Base-by-base conservation (phyloP, 2,888 invertebrate genomes). In the Polydesmus complanatus region DNA sequence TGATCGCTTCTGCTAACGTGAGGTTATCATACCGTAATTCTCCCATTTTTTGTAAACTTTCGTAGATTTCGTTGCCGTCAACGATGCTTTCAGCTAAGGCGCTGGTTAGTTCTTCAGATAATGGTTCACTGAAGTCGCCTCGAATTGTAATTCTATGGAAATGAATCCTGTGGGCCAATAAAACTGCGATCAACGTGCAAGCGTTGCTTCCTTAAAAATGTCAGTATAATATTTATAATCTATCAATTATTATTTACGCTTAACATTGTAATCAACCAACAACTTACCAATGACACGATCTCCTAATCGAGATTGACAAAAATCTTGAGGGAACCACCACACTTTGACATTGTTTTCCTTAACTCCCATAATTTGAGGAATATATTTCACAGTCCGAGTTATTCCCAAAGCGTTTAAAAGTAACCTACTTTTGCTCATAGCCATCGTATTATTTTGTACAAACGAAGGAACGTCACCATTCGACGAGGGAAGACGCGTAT, bases 261-360 rank as follows among this genome's bases (percentile, higher is more conserved):
- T n/a, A 11, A 37, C 25, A n/a, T 11, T 11, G 21, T 11, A 14
- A 27, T 11, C 27, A 26, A n/a, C 19, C 11, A 27, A 55, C 27
- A 48, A 14, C 23, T 5, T 62, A 63, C 63, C 63, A 47, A 63
- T 63, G 21, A 57, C 58, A 18, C 63, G 54, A 26, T 63, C 63
- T 58, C 63, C 63, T 19, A 63, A 56, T 14, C 63, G 58, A 3
- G 63, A 63, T 54, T 64, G 64, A 25, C 60, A 63, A 23, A 64
- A 64, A 52, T 64, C 64, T 5, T 57, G 22, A n/a, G 64, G 64
- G 27, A 64, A 63, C 64, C 64, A 63, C 64, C 64, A 64, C 2
- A 63, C 61, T 27, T 55, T 51, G 21, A 63, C 62, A 25, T 49
- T 52, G 21, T 56, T 58, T 52, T 64, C 64, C 26, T 48, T 21